Evolutionary conservation across 2,888 invertebrate species (phyloP), one percentile per base, ranked within the genome.

Genomic region (Latrodectus hesperus): DNA sequence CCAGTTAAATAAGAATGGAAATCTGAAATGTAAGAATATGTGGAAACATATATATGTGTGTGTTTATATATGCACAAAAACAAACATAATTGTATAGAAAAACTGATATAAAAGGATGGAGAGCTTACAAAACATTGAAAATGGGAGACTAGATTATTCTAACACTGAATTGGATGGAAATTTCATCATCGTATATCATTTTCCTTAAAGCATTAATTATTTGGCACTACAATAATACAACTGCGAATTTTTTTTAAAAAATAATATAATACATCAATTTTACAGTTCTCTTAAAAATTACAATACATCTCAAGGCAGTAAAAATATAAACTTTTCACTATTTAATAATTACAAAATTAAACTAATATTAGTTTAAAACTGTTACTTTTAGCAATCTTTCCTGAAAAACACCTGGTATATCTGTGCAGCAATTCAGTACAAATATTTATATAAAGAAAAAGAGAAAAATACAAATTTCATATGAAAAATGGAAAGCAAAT

Each of bases 401-500:
- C 38, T 6, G 4, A 38, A 38, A 38, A 38, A 38, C 38, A 38
- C 38, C 38, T 38, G 38, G 38, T 38, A 38, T 38, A 38, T 4
- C 38, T 38, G 38, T 38, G 38, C 38, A 38, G 38, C 38, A 38
- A 38, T 38, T 38, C 6, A 3, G 38, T 38, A 38, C 38, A 38
- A 38, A 38, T 38, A 38, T 38, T 38, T 38, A 38, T 38, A 38
- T 38, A 38, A 38, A 38, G 38, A 38, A 38, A 53, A 64, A 71
- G 12, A 72, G 79, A 55, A 53, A 70, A 17, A 64, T 53, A 60
- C 60, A 80, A 80, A 80, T 49, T 70, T 51, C 53, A 53, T 70
- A 70, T 60, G 70, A 70, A 55, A 70, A 70, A 78, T 49, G 70
- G 70, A 53, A 78, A 70, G 68, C 55, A 70, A 55, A 72, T 65